Base-by-base conservation (phyloP, 2,888 invertebrate species). In the Clepsis dumicolana region DNA sequence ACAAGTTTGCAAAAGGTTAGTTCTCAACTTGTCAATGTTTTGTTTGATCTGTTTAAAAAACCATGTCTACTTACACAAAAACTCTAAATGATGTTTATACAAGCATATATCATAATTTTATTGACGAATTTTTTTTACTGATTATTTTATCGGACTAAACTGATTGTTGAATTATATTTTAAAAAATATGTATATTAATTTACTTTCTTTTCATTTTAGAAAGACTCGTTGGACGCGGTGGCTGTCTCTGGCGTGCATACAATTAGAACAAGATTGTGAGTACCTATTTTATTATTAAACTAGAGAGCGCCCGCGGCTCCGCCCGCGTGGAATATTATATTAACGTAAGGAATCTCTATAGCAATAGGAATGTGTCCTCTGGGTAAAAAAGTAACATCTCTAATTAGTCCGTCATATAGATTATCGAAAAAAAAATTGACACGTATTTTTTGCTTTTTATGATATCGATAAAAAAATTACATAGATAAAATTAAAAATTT, bases 41-140 rank as follows among this genome's bases (percentile, higher is more conserved):
- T 38, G 4, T 38, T 14, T 14, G 0, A 38, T 38, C n/a, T n/a
- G 0, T 7, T 41, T 4, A 48, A n/a, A 18, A 16, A 56, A 27
- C n/a, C n/a, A n/a, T n/a, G n/a, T n/a, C n/a, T n/a, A n/a, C n/a
- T n/a, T n/a, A n/a, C n/a, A n/a, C n/a, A n/a, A n/a, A n/a, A n/a
- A n/a, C n/a, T 56, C 18, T 41, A 74, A 18, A 74, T 79, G 72
- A 81, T 82, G 71, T 73, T 75, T 67, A 69, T 73, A 82, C 87
- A 88, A 87, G 86, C 88, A 88, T 84, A 85, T 85, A 84, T 82
- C 84, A 77, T 78, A 68, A 82, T 69, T 71, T 44, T 74, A 73
- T 80, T 84, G 82, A 80, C 77, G 82, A 78, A 63, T 72, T 44
- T 32, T 38, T 61, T 35, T 62, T 25, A 79, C 82, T 83, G 82